These are phyloP conservation scores for Lycophotia porphyrea DNA, from an alignment of 2,888 invertebrate genomes.

Conservation along the genomic window DNA sequence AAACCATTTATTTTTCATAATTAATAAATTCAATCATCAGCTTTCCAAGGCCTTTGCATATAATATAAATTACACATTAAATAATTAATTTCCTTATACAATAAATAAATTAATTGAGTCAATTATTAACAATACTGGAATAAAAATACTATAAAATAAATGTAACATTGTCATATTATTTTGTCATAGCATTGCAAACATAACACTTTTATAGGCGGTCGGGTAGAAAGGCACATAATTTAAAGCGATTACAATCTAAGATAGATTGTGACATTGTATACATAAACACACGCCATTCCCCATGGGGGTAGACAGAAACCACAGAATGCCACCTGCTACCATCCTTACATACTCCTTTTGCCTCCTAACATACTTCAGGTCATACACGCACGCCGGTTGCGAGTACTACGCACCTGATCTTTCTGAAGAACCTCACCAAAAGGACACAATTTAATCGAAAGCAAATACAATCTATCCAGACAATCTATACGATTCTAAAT, in stretches of 20 bases:
- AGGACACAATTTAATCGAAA: not conserved
- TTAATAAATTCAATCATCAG: conserved; percentile 10
- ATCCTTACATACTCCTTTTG: too few species aligned
- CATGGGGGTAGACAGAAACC: not conserved
- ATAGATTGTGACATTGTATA: not conserved
- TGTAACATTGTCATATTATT: not conserved
- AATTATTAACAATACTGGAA: conserved; percentile 46
- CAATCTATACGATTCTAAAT: not conserved
- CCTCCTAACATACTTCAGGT: not conserved
- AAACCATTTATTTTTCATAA: conserved; percentile 37
- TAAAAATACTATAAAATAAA: conserved; percentile 23
- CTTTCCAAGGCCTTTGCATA: not conserved
- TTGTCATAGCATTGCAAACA: not conserved
- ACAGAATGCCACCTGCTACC: not conserved
- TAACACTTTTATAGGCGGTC: not conserved
- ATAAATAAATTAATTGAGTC: conserved; percentile 35
- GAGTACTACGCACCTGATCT: too few species aligned
- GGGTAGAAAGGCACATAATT: conserved; percentile 10
- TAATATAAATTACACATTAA: not conserved
- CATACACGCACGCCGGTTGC: not conserved
- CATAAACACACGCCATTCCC: too few species aligned
- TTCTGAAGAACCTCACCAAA: not conserved
- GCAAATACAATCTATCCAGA: not conserved
- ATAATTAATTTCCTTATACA: conserved; percentile 19
- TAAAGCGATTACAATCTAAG: not conserved